Evolutionary conservation across 2,113 vertebrate genomes (phyloP).

Genomic region (Saccopteryx leptura): DNA sequence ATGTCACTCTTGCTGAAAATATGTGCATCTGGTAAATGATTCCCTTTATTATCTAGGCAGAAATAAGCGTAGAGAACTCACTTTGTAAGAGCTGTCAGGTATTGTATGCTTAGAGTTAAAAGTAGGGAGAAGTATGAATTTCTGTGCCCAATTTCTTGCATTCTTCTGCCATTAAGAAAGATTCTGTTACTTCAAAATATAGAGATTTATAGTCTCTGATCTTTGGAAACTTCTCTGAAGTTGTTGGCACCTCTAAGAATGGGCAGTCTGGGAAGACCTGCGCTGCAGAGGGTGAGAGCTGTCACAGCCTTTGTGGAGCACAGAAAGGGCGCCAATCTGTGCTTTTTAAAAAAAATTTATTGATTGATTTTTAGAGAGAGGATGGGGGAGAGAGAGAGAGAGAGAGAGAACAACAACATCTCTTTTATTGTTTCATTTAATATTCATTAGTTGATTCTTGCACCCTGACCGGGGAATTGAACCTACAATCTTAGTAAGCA

Average conservation of each 20-base stretch:
- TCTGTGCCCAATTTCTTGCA: constrained; percentile 5
- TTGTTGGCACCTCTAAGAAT: not conserved
- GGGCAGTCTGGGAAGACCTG: not conserved
- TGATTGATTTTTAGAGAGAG: no score
- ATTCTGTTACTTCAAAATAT: constrained; percentile 33
- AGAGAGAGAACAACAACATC: no score
- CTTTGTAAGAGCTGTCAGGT: not conserved
- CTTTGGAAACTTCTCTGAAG: constrained; percentile 10
- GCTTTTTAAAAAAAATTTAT: no score
- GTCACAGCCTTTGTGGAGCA: not conserved
- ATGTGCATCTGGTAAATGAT: constrained; percentile 14
- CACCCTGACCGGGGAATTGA: no score
- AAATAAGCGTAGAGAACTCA: constrained; percentile 22
- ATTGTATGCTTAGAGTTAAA: not conserved
- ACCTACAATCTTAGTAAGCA: no score
- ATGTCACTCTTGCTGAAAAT: not conserved
- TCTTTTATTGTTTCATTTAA: no score
- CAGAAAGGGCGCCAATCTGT: not conserved
- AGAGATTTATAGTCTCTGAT: not conserved
- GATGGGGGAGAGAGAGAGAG: no score
- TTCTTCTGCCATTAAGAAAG: constrained; percentile 39
- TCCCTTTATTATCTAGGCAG: constrained; percentile 25
- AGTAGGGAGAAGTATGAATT: constrained; percentile 13
- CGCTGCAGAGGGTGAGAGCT: not conserved
- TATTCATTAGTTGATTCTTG: no score